Evolutionary conservation across 1,140 invertebrate genomes (phyloP).

Genomic region (Chironomus striatipennis): DNA sequence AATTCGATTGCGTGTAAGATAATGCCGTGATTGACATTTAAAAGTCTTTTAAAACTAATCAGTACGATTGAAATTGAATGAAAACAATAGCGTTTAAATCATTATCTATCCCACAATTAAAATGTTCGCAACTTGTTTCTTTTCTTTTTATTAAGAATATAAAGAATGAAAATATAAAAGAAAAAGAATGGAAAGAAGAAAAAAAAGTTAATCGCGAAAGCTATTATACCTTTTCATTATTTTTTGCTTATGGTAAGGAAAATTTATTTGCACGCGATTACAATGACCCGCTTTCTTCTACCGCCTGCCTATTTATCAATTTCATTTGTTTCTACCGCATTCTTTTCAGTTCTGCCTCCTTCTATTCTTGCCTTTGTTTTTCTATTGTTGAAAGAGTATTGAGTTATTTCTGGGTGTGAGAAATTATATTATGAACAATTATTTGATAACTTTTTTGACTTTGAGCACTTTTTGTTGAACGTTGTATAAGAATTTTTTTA

Average conservation of each 20-base stretch:
- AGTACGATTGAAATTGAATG: too few relatives aligned
- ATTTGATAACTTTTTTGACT: background rate
- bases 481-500: background rate
- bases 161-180: background rate
- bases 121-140: too few relatives aligned
- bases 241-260: background rate
- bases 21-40: background rate
- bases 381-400: background rate
- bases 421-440: constrained; percentile 1
- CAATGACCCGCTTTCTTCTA: background rate
- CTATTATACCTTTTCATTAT: constrained; percentile 6
- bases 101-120: too few relatives aligned
- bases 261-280: constrained; percentile 5
- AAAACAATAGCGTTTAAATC: too few relatives aligned
- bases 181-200: background rate
- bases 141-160: background rate
- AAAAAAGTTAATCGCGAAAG: constrained; percentile 16
- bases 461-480: background rate
- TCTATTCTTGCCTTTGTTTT: background rate
- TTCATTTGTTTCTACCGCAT: background rate
- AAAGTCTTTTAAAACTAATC: too few relatives aligned
- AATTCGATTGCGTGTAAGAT: background rate
- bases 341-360: background rate
- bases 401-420: background rate
- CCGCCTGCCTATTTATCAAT: constrained; percentile 1